Conservation (phyloP, 35 echinoderm and acorn worm species). For the Hemicentrotus pulcherrimus region DNA sequence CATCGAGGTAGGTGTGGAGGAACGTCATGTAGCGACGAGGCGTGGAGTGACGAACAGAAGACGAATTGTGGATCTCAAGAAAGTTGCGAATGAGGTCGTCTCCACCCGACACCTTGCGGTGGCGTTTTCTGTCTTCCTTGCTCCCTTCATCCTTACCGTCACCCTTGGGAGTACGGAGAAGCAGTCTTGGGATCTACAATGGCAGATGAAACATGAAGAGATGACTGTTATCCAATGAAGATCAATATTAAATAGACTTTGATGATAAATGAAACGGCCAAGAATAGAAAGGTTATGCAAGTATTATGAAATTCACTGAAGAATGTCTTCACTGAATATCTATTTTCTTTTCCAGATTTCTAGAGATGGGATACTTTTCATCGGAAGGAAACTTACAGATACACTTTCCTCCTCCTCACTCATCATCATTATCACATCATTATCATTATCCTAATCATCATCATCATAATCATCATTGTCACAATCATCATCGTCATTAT, state of each 20-base stretch:
- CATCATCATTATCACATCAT: too few relatives aligned
- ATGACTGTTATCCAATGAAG: not conserved
- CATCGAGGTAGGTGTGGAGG: constrained; percentile 83
- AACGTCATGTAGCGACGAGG: constrained; percentile 97
- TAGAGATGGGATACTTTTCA: too few relatives aligned
- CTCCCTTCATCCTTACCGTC: constrained; percentile 57
- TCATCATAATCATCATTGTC: not conserved
- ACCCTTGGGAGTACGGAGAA: constrained; percentile 56
- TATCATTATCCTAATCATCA: too few relatives aligned
- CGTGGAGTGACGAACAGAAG: constrained; percentile 69
- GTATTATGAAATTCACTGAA: too few relatives aligned
- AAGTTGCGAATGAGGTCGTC: constrained; percentile 86
- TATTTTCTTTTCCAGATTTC: too few relatives aligned
- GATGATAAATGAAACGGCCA: too few relatives aligned
- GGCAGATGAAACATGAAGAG: not conserved
- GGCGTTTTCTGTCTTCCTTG: constrained; percentile 78
- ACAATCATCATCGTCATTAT: not conserved
- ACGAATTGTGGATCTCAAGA: constrained; percentile 88
- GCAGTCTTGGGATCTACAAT: constrained; percentile 87
- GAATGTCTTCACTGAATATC: too few relatives aligned
- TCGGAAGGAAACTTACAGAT: too few relatives aligned
- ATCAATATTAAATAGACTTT: not conserved
- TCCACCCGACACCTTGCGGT: constrained; percentile 68
- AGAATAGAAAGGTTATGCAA: too few relatives aligned
- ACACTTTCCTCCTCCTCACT: too few relatives aligned